These are phyloP conservation scores for Pavo muticus DNA, from an alignment of 2,113 vertebrate genomes.

Conservation along the genomic window DNA sequence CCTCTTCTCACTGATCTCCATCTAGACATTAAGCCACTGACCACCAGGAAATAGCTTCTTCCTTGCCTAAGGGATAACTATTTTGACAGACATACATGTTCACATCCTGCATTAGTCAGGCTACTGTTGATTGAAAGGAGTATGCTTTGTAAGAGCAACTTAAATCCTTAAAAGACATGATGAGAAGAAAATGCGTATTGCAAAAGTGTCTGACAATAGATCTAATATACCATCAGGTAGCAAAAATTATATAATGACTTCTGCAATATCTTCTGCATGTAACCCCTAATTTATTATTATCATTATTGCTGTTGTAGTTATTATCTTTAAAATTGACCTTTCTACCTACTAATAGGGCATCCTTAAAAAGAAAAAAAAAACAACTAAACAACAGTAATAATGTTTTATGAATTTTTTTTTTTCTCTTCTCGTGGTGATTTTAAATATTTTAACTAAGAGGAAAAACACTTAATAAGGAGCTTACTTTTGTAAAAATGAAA, in stretches of 20 bases:
- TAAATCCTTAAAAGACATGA: not conserved
- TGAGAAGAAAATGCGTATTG: not conserved
- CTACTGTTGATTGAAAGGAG: not conserved
- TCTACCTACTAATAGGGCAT: not conserved
- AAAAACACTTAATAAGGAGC: not conserved
- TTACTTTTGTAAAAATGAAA: not conserved
- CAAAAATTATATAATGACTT: not conserved
- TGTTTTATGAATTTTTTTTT: not conserved
- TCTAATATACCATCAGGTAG: not conserved
- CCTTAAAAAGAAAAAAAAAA: not conserved
- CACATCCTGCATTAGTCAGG: not conserved
- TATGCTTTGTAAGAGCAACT: not conserved
- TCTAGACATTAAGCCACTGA: no score
- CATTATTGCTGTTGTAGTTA: not conserved
- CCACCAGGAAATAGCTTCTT: not conserved
- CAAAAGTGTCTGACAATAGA: not conserved
- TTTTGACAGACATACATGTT: not conserved
- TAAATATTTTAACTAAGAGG: not conserved
- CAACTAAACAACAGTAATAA: not conserved
- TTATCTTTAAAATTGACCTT: not conserved
- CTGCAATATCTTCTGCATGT: not conserved
- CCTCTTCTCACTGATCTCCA: no score
- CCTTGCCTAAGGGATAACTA: not conserved
- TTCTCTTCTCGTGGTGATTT: not conserved
- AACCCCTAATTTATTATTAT: not conserved